phyloP scores from a whole-genome alignment of 2,888 invertebrate genomes.

The Willowsia nigromaculata region DNA sequence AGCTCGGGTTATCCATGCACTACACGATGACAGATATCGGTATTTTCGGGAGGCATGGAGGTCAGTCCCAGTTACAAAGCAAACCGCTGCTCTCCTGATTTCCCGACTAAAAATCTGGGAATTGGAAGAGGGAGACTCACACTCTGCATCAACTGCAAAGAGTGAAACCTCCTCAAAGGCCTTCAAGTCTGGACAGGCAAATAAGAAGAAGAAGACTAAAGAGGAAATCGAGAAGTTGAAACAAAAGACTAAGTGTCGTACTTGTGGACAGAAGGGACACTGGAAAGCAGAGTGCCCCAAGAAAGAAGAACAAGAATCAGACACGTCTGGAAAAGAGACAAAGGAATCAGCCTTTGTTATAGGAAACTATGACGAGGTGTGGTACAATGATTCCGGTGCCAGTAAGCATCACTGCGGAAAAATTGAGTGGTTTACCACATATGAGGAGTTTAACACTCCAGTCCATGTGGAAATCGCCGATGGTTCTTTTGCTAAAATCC shows the following conservation, averaged over 20 bases:
- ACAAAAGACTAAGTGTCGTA: constrained; percentile 33
- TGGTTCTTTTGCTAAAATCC: background rate
- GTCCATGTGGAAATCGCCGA: constrained; percentile 53
- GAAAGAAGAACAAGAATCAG: constrained; percentile 2
- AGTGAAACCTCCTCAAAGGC: background rate
- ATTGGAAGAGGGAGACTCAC: background rate
- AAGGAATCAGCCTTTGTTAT: background rate
- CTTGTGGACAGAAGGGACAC: constrained; percentile 67
- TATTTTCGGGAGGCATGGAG: constrained; percentile 73
- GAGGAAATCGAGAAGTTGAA: constrained; percentile 50
- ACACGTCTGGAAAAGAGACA: background rate
- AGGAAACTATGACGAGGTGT: background rate
- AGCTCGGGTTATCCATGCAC: constrained; percentile 61
- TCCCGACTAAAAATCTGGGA: constrained; percentile 65
- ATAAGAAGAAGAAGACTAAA: constrained; percentile 25
- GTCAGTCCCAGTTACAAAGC: constrained; percentile 54
- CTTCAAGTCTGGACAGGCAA: background rate
- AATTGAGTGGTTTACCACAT: constrained; percentile 62
- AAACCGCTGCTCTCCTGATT: constrained; percentile 64
- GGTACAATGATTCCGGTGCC: constrained; percentile 66
- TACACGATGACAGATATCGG: constrained; percentile 59
- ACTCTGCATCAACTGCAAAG: constrained; percentile 28
- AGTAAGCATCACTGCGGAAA: constrained; percentile 54
- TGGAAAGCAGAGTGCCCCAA: constrained; percentile 58
- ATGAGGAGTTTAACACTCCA: constrained; percentile 45